Base-by-base conservation (phyloP, 2,888 invertebrate genomes). In the Lordiphosa andalusiaca region DNA sequence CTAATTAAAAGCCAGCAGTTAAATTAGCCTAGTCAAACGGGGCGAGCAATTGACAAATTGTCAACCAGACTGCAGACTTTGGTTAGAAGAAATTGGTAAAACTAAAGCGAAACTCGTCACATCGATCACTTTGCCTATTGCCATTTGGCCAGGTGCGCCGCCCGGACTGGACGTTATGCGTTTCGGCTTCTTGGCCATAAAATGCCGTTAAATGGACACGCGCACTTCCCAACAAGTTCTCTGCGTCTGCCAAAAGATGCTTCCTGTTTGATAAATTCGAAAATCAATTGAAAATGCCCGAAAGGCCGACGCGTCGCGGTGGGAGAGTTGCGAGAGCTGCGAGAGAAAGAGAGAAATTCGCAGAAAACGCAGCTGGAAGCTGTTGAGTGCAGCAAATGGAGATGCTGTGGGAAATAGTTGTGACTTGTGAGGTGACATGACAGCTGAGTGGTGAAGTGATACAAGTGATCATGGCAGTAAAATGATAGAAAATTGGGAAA, bases 221-320 rank as follows among this genome's bases (percentile, higher is more conserved):
- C 53, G 38, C 23, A 56, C 47, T 40, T 35, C 52, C 73, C 30
- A 63, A 73, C 74, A 42, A 70, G 74, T 81, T 81, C 60, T 47
- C 35, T 51, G 48, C 41, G 40, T 52, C 50, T 48, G 59, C 56
- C 59, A 47, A 53, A 53, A 70, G 83, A 76, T 82, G 75, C 83
- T 76, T 76, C 75, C 83, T 76, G 83, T 76, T 82, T 82, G 80
- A 76, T 76, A 82, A 78, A 82, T 74, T 78, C 60, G 55, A 82
- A 82, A 76, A 76, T 76, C 75, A 76, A 76, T 82, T 82, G 83
- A 69, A 78, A 72, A 67, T 78, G 72, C 54, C 69, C 75, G 69
- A 82, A 75, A 82, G 80, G 64, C 83, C 80, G 78, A 73, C 71
- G 70, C 75, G 57, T 59, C 66, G 63, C 53, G 50, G 57, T 51